Percentiles rank a stretch among this genome's conserved stretches.
Evolutionary conservation across 2,113 vertebrate species (phyloP).

Genomic region (Regulus satrapa): DNA sequence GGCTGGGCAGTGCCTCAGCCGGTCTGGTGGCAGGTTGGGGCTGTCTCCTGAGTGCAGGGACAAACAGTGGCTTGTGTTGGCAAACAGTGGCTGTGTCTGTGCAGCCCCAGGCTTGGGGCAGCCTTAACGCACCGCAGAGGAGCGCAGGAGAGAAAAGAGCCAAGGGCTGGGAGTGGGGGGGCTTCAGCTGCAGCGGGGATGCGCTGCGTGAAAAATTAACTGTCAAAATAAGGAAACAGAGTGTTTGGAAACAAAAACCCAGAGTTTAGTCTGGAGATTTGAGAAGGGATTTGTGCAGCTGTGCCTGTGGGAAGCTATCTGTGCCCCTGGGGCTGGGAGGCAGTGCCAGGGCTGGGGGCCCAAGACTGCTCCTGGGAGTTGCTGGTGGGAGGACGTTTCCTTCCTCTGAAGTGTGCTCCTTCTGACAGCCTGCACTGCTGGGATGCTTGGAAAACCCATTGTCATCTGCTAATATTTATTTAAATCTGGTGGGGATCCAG

Average conservation of each 20-base stretch:
- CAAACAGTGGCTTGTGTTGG: not conserved
- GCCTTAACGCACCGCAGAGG: not conserved
- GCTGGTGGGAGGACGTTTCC: not conserved
- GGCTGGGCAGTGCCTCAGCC: not conserved
- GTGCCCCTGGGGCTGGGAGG: not conserved
- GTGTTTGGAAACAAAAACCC: not conserved
- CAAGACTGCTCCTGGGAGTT: not conserved
- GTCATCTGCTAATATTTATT: not conserved
- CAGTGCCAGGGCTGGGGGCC: not conserved
- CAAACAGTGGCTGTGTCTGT: not conserved
- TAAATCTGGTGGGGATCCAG: not conserved
- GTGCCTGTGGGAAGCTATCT: not conserved
- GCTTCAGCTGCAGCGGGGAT: not conserved
- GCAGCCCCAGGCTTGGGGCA: not conserved
- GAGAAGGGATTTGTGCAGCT: not conserved
- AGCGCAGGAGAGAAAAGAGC: not conserved
- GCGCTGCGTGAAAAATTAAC: not conserved
- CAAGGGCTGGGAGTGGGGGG: accelerated
- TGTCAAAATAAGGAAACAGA: not conserved
- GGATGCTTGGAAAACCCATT: not conserved
- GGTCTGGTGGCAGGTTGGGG: not conserved
- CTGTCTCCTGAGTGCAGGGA: not conserved
- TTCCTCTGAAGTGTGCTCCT: not conserved
- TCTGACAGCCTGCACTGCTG: not conserved
- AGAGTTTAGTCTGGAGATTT: not conserved